Conservation (phyloP, 2,888 invertebrate genomes). For the Melitaea athalia region DNA sequence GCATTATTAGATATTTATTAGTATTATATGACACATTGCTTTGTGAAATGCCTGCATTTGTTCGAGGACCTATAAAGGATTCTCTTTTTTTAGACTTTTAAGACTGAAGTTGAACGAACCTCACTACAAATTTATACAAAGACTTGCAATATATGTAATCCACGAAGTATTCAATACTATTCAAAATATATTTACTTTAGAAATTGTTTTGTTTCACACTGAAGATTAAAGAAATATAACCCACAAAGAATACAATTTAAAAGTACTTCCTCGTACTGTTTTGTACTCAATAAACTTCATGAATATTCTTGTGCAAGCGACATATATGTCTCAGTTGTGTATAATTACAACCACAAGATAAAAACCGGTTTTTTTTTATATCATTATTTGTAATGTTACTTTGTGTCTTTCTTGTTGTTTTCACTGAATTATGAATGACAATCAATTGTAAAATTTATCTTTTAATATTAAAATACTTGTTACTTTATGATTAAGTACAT, state of each 20-base stretch:
- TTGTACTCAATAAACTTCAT: background rate
- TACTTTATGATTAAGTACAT: no score
- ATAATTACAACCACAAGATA: background rate
- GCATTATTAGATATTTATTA: no score
- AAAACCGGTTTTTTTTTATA: background rate
- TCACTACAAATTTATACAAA: background rate
- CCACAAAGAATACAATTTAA: background rate
- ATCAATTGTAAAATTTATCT: no score
- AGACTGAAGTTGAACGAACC: no score
- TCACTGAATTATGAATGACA: no score
- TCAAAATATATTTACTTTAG: background rate
- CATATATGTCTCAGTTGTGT: background rate
- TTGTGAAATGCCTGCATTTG: no score
- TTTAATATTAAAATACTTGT: no score
- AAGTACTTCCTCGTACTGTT: background rate
- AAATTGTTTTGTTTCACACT: no score
- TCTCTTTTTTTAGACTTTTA: no score
- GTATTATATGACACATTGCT: no score
- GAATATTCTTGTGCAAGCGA: background rate
- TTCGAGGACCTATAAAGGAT: no score
- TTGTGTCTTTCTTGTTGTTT: background rate
- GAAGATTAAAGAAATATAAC: background rate
- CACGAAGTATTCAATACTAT: background rate
- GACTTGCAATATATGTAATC: background rate
- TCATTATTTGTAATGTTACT: background rate